Evolutionary conservation across 2,797 vertebrate genomes (phyloP).

Genomic region (Bothrops alternatus): DNA sequence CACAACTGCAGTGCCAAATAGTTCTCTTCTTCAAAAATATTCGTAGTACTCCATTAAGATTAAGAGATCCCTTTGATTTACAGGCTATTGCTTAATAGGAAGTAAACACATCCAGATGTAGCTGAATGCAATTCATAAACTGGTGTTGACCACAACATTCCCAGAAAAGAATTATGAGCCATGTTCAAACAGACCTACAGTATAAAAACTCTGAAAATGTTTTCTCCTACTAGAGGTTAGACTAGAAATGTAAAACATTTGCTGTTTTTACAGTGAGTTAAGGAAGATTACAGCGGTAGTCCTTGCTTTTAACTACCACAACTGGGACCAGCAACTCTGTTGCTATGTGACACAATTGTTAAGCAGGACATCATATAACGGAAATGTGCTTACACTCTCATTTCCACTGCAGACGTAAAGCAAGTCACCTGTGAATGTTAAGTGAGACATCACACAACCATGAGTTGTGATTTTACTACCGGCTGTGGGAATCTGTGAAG

Average conservation of each 20-base stretch:
- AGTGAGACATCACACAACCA: neutral
- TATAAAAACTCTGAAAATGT: neutral
- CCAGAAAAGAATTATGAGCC: neutral
- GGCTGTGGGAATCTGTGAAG: neutral
- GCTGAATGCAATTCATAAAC: neutral
- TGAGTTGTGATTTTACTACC: neutral
- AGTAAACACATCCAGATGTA: neutral
- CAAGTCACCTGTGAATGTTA: neutral
- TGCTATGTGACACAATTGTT: neutral
- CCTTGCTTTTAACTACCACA: neutral
- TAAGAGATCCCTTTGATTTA: neutral
- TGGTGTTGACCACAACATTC: neutral
- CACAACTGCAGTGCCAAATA: neutral
- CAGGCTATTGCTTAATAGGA: neutral
- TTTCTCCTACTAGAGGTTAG: neutral
- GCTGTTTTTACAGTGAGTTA: neutral
- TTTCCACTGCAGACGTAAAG: neutral
- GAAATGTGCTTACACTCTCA: neutral
- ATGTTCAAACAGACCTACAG: neutral
- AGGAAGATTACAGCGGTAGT: neutral
- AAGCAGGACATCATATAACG: neutral
- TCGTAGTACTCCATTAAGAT: neutral
- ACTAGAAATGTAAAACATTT: neutral
- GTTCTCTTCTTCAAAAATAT: neutral
- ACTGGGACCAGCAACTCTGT: neutral